Evolutionary conservation across 2,888 invertebrate species (phyloP).

Genomic region (Slavum lentiscoides): DNA sequence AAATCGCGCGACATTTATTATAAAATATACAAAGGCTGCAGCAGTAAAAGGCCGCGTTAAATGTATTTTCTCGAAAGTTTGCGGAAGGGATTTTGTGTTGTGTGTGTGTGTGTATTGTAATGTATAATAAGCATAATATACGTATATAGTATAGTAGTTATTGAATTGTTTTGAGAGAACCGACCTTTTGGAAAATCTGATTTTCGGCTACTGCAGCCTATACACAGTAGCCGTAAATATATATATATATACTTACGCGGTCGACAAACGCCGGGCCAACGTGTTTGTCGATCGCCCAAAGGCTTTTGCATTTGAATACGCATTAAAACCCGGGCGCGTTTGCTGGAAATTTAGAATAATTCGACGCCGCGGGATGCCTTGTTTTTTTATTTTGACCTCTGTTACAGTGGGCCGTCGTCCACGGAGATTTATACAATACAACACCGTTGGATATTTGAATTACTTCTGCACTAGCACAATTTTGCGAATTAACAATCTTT

Average conservation of each 20-base stretch:
- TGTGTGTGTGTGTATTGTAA: background rate
- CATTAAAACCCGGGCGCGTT: background rate
- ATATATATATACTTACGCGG: too few relatives aligned
- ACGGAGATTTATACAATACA: too few relatives aligned
- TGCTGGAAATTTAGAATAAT: background rate
- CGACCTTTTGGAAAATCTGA: constrained; percentile 30
- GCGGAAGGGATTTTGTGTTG: background rate
- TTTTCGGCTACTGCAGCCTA: background rate
- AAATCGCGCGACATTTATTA: background rate
- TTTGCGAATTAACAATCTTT: too few relatives aligned
- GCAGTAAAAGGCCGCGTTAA: background rate
- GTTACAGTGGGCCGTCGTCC: background rate
- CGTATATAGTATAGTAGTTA: constrained; percentile 8
- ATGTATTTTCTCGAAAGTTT: background rate
- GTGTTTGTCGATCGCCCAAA: background rate
- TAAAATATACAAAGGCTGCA: background rate
- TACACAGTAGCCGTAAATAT: background rate
- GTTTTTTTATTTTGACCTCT: constrained; percentile 12
- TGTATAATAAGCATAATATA: background rate
- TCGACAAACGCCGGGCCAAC: constrained; percentile 1
- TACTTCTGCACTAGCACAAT: too few relatives aligned
- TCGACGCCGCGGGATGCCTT: background rate
- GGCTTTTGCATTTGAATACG: constrained; percentile 23
- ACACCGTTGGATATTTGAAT: too few relatives aligned
- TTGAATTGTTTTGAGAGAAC: constrained; percentile 12